Percentiles rank a stretch among this genome's conserved stretches.
Conservation (phyloP, 2,113 vertebrate genomes). For the Entomyzon cyanotis region DNA sequence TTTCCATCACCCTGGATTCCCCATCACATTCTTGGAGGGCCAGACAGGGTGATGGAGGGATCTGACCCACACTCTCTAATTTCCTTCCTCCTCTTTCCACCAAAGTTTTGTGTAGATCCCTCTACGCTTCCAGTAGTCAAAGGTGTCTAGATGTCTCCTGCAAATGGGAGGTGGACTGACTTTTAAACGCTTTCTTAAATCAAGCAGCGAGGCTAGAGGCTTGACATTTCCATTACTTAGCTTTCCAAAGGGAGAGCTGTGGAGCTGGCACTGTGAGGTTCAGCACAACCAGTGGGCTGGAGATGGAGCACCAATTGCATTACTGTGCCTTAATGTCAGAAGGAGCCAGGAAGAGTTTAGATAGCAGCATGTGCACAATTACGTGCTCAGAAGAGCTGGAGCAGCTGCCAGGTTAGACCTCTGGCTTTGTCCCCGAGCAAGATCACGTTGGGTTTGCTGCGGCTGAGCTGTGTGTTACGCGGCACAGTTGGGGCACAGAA, state of each 20-base stretch:
- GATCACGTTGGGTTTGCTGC: not conserved
- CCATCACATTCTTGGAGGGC: not conserved
- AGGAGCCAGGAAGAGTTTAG: not conserved
- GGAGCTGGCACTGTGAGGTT: not conserved
- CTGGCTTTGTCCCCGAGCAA: not conserved
- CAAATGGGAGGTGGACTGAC: not conserved
- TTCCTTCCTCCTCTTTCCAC: not conserved
- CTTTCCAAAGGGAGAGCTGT: not conserved
- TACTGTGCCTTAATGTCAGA: conserved; percentile 10
- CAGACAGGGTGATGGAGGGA: not conserved
- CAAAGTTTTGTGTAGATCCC: not conserved
- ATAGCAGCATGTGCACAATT: not conserved
- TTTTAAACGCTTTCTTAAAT: not conserved
- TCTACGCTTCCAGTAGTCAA: not conserved
- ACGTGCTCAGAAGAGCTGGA: not conserved
- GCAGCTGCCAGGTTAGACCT: conserved; percentile 38
- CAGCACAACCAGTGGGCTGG: not conserved
- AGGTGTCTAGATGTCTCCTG: not conserved
- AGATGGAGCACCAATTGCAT: not conserved
- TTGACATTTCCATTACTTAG: conserved; percentile 11
- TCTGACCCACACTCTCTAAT: not conserved
- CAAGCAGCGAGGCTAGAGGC: not conserved
- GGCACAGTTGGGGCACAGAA: not conserved
- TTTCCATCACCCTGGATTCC: not conserved
- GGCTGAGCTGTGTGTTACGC: not conserved